phyloP scores from a whole-genome alignment of 2,888 invertebrate species.

The Falcaria lacertinaria region DNA sequence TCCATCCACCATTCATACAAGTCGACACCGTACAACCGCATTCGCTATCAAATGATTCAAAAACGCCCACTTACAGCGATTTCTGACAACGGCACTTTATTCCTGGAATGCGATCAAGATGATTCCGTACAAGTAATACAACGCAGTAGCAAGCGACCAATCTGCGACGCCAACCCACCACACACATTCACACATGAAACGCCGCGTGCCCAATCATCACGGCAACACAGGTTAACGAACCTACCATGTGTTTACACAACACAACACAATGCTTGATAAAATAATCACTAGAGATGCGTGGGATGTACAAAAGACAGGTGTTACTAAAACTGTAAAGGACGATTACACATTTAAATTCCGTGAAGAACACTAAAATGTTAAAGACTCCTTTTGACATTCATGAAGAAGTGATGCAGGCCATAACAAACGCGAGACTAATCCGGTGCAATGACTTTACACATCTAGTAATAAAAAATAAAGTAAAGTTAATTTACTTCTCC shows the following conservation, averaged over 20 bases:
- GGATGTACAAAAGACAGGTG: slow-evolving; percentile 12
- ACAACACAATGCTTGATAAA: slow-evolving; percentile 21
- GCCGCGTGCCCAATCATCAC: slow-evolving; percentile 33
- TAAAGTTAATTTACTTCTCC: no score
- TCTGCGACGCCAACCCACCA: neutral
- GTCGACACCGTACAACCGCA: neutral
- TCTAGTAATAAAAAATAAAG: no score
- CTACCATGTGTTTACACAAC: slow-evolving; percentile 51
- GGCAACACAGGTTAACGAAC: slow-evolving; percentile 58
- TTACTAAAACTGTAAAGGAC: slow-evolving; percentile 7
- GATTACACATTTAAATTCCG: no score
- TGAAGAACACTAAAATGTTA: no score
- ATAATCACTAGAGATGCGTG: slow-evolving; percentile 14
- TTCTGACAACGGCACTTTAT: neutral
- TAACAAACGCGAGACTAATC: no score
- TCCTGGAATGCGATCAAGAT: neutral
- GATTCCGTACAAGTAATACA: neutral
- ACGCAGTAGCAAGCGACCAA: slow-evolving; percentile 3
- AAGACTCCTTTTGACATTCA: no score
- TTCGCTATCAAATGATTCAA: neutral
- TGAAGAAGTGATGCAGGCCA: no score
- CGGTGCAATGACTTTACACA: no score
- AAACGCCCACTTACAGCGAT: no score
- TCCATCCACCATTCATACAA: neutral
- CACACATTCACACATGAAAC: slow-evolving; percentile 21